Base-by-base conservation (phyloP, 1,140 invertebrate species). In the Drosophila subobscura region DNA sequence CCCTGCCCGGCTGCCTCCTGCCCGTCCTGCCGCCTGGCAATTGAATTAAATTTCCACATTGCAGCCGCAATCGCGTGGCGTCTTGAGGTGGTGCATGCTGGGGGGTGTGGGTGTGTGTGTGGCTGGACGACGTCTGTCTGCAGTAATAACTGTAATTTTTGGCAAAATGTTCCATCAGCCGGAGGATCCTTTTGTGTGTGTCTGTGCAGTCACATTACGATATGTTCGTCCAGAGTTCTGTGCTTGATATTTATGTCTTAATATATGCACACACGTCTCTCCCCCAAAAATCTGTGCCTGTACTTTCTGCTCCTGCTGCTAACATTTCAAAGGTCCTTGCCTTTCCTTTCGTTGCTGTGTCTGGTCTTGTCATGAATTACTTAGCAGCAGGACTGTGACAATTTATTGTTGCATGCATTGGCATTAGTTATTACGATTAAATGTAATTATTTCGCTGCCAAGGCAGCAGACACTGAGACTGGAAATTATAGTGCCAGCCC, bases 21-120 rank as follows among this genome's bases (percentile, higher is more conserved):
- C 29, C 8, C 10, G 7, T 8, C 3, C 51, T 64, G 77, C 73
- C 59, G 68, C 64, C 73, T 71, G 83, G 79, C 83, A 86, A 86
- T 86, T 86, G 81, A 86, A 86, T 86, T 86, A 81, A 88, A 88
- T 85, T 86, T 86, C 60, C 78, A 37, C 74, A 86, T 68, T 76
- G 73, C 72, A 76, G 61, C 65, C 46, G 49, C 58, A 59, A 65
- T 56, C 79, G 83, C 77, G 81, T 77, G 3, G 20, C 12, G 5
- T 5, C 1, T 20, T 41, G 25, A 6, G 0, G 23, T n/a, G 12
- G 41, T n/a, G n/a, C n/a, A n/a, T n/a, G n/a, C n/a, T n/a, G n/a
- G n/a, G n/a, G n/a, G n/a, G n/a, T n/a, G 16, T 20, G 16, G 16
- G 0, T 20, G 16, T 20, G 16, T 20, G 16, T 20, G 16, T 20